Conservation (phyloP, 2,888 invertebrate species). For the Dolichopus griseipennis region DNA sequence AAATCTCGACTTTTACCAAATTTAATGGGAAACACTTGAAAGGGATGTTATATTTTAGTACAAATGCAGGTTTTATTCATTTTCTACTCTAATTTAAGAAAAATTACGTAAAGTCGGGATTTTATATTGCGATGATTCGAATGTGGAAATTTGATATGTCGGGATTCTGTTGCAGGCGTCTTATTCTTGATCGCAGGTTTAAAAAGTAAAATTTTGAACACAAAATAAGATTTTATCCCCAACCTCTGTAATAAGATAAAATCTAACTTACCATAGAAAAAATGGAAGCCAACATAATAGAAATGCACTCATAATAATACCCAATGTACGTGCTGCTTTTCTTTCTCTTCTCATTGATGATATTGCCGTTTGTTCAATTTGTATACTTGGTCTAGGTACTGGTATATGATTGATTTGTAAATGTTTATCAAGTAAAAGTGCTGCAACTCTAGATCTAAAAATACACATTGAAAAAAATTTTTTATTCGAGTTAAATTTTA, state of each 20-base stretch:
- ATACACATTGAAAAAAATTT: background rate
- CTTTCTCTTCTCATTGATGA: slow-evolving; percentile 82
- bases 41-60: no score
- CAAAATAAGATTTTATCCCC: no score
- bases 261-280: slow-evolving; percentile 73
- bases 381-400: slow-evolving; percentile 57
- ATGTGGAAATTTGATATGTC: no score
- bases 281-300: slow-evolving; percentile 93
- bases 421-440: slow-evolving; percentile 76
- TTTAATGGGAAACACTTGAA: no score
- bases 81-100: no score
- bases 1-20: no score
- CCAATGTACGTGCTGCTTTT: slow-evolving; percentile 86
- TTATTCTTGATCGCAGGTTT: no score
- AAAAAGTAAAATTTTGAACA: no score
- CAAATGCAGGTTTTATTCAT: no score
- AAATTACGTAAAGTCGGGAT: no score
- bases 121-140: no score
- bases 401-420: slow-evolving; percentile 83
- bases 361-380: slow-evolving; percentile 66
- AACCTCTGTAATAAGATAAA: background rate
- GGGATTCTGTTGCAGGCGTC: no score
- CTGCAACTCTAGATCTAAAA: slow-evolving; percentile 80
- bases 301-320: slow-evolving; percentile 94
- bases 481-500: background rate